A percentile compares a stretch with the other conserved stretches of the same genome.
These are phyloP conservation scores for Steinernema hermaphroditum DNA, from an alignment of 2,888 invertebrate species.

Conservation along the genomic window DNA sequence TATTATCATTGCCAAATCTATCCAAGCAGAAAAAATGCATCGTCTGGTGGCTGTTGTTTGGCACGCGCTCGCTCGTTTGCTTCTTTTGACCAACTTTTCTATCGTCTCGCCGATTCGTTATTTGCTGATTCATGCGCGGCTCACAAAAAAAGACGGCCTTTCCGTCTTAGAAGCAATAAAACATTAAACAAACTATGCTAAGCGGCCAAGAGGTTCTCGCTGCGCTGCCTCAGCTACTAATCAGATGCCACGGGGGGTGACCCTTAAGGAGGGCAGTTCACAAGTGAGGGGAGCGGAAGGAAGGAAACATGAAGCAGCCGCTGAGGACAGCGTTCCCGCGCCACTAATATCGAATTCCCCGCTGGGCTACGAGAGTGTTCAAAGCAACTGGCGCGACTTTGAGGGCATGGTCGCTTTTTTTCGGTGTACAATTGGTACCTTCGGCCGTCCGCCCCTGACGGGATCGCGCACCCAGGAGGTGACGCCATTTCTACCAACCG, in stretches of 20 bases:
- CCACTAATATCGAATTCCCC: not conserved
- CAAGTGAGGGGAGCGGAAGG: not conserved
- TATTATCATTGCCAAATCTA: not conserved
- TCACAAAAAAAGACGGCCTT: not conserved
- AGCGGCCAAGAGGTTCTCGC: too few relatives aligned
- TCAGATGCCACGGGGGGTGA: not conserved
- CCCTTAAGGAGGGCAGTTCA: not conserved
- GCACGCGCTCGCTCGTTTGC: not conserved
- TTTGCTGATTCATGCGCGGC: not conserved
- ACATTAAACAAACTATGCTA: too few relatives aligned
- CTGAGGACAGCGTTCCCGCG: not conserved
- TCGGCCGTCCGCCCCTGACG: too few relatives aligned
- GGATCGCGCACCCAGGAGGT: too few relatives aligned
- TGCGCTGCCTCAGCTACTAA: too few relatives aligned
- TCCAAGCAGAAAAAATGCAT: not conserved
- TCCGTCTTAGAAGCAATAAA: not conserved
- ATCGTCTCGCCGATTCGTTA: not conserved
- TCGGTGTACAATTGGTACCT: too few relatives aligned
- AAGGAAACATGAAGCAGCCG: not conserved
- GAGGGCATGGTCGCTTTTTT: too few relatives aligned
- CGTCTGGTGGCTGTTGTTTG: constrained; percentile 6
- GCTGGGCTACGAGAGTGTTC: too few relatives aligned
- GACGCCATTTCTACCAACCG: too few relatives aligned
- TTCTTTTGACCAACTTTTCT: constrained; percentile 6
- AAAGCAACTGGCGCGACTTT: too few relatives aligned